phyloP scores from a whole-genome alignment of 2,113 vertebrate species.

The Xenotilapia longispinis region DNA sequence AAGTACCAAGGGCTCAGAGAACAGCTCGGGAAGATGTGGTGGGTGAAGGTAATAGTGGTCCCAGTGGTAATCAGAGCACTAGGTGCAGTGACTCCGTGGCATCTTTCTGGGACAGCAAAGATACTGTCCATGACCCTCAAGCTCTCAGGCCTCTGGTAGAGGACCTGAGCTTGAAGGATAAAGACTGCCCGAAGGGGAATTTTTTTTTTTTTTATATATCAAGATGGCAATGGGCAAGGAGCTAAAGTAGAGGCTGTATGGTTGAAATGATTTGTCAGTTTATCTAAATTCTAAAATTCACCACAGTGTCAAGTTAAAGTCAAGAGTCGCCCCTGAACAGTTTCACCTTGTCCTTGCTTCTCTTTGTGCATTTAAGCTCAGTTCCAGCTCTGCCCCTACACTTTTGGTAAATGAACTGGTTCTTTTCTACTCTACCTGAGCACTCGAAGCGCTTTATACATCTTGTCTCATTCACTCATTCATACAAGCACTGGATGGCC shows the following conservation, averaged over 20 bases:
- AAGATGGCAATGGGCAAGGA: neutral
- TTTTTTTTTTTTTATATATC: fast-evolving
- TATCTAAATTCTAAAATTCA: neutral
- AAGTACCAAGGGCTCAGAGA: neutral
- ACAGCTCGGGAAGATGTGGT: neutral
- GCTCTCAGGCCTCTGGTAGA: neutral
- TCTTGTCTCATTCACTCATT: neutral
- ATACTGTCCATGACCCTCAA: neutral
- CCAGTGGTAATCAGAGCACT: neutral
- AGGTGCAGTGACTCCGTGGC: neutral
- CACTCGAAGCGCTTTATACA: neutral
- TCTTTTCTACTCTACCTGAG: neutral
- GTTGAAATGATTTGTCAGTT: neutral
- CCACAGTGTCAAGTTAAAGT: neutral
- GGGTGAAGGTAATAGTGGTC: neutral
- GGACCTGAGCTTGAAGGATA: neutral
- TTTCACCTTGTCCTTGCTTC: neutral
- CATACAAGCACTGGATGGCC: neutral
- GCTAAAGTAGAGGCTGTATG: neutral
- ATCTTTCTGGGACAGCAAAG: neutral
- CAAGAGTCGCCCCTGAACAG: neutral
- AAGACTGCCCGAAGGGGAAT: neutral
- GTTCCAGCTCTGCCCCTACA: neutral
- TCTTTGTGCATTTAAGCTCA: neutral
- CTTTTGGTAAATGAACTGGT: neutral